These are phyloP conservation scores for Takifugu rubripes DNA, from an alignment of 2,797 vertebrate species.

Conservation along the genomic window DNA sequence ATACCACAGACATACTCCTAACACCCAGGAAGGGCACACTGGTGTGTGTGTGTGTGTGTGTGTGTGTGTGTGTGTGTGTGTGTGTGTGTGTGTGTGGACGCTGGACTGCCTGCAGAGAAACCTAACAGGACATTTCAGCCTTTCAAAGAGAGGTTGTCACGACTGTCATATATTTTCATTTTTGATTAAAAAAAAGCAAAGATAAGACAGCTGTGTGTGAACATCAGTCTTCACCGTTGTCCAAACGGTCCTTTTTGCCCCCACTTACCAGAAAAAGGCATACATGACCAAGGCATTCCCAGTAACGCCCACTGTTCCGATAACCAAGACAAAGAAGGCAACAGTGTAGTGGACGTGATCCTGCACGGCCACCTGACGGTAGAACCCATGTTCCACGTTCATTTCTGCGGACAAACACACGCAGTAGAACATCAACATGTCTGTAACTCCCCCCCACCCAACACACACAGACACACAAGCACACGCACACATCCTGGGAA, in stretches of 20 bases:
- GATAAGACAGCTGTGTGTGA: no score
- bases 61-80: no score
- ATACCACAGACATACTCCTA: neutral
- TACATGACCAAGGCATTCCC: constrained; percentile 79
- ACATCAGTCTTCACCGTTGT: no score
- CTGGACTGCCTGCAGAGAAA: no score
- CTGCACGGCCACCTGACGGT: constrained; percentile 72
- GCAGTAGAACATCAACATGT: neutral
- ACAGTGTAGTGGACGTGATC: constrained; percentile 77
- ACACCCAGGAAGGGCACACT: constrained; percentile 6
- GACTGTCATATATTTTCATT: neutral
- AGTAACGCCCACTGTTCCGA: constrained; percentile 71
- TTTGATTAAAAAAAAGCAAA: no score
- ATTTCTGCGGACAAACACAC: constrained; percentile 40
- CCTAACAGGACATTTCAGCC: no score
- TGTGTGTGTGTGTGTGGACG: no score
- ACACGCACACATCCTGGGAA: neutral
- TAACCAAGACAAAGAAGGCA: constrained; percentile 75
- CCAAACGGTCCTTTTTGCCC: no score
- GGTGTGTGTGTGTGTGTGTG: no score
- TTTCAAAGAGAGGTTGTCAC: constrained; percentile 14
- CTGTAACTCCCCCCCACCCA: constrained; percentile 13
- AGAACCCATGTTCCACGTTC: constrained; percentile 70
- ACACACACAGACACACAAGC: neutral
- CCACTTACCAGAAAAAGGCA: constrained; percentile 75